Conservation (phyloP, 2,888 invertebrate species). For the Dryadula phaetusa region DNA sequence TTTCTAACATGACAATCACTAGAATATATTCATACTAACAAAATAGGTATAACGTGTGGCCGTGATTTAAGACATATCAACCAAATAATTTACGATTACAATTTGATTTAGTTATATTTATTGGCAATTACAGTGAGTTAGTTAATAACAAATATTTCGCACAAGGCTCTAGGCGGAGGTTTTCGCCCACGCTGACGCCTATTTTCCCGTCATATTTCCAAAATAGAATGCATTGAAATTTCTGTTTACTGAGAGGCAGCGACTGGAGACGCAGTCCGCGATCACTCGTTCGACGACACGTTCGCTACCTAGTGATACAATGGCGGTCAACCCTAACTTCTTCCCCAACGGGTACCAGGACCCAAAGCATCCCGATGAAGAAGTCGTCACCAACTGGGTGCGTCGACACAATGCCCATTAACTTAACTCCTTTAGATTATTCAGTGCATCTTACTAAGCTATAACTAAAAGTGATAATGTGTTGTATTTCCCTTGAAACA, state of each 20-base stretch:
- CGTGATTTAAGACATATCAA: not conserved
- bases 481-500: slow-evolving; percentile 10
- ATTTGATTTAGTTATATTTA: slow-evolving; percentile 16
- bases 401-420: slow-evolving; percentile 56
- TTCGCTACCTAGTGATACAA: slow-evolving; percentile 65
- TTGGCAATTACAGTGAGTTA: slow-evolving; percentile 22
- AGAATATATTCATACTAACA: not conserved
- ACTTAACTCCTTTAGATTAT: not conserved
- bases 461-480: slow-evolving; percentile 20
- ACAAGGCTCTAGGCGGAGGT: slow-evolving; percentile 67
- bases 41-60: not conserved
- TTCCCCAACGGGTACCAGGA: slow-evolving; percentile 83
- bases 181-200: slow-evolving; percentile 73
- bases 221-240: slow-evolving; percentile 83
- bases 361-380: slow-evolving; percentile 83
- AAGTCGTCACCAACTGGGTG: slow-evolving; percentile 86
- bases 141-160: slow-evolving; percentile 50
- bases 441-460: slow-evolving; percentile 14
- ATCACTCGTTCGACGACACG: slow-evolving; percentile 71
- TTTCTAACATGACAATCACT: not conserved
- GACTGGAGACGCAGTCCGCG: slow-evolving; percentile 76
- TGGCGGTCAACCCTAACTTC: slow-evolving; percentile 79
- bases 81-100: slow-evolving; percentile 1
- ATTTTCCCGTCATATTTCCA: slow-evolving; percentile 79
- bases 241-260: slow-evolving; percentile 77